Evolutionary conservation across 2,797 vertebrate genomes (phyloP).

Genomic region (Neostethus bicornis): DNA sequence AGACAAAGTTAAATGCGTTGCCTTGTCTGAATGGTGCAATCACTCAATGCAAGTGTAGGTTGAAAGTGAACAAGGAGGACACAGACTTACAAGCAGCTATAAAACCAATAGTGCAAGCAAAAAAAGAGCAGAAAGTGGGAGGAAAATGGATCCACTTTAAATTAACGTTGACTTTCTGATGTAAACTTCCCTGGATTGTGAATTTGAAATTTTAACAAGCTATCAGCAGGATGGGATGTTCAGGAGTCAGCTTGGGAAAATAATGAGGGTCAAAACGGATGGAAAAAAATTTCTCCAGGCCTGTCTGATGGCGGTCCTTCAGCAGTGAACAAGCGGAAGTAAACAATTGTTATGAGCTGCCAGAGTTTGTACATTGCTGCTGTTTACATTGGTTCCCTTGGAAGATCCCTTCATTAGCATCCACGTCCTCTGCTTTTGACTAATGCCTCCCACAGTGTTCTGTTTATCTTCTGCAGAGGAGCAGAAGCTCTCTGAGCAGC

Average conservation of each 20-base stretch:
- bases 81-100: conserved; percentile 24
- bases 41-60: conserved; percentile 44
- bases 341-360: conserved; percentile 45
- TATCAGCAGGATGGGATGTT: conserved; percentile 46
- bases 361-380: conserved; percentile 25
- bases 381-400: conserved; percentile 28
- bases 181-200: conserved; percentile 42
- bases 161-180: conserved; percentile 29
- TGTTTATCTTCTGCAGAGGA: conserved; percentile 41
- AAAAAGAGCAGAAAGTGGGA: neutral
- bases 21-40: conserved; percentile 34
- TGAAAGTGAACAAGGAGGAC: conserved; percentile 22
- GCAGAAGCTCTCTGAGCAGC: conserved; percentile 62
- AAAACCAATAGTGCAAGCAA: conserved; percentile 23
- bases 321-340: conserved; percentile 39
- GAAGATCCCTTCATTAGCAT: conserved; percentile 61
- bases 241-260: conserved; percentile 34
- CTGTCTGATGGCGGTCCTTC: conserved; percentile 48
- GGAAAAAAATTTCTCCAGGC: conserved; percentile 49
- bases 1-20: conserved; percentile 12
- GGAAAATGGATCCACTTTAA: conserved; percentile 22
- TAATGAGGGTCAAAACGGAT: conserved; percentile 60
- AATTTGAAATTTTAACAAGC: conserved; percentile 54
- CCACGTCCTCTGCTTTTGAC: conserved; percentile 38
- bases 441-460: conserved; percentile 27